Evolutionary conservation across 2,113 vertebrate species (phyloP).

Genomic region (Atherinomorus stipes): DNA sequence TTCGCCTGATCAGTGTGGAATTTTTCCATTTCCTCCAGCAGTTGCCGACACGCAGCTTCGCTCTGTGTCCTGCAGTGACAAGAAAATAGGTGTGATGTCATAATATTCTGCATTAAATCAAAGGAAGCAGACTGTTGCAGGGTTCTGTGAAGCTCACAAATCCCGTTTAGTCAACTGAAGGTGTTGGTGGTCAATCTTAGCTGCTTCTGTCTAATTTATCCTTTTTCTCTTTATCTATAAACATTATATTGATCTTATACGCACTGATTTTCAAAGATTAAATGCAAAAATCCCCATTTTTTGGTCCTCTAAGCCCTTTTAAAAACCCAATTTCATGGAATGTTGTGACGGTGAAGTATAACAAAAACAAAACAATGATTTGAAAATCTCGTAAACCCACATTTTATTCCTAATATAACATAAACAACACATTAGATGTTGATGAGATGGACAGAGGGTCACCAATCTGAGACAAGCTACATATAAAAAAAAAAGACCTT

Average conservation of each 20-base stretch:
- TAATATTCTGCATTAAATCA: slow-evolving; percentile 13
- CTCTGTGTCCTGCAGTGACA: slow-evolving; percentile 10
- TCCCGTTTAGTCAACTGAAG: background rate
- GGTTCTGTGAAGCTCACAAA: slow-evolving; percentile 8
- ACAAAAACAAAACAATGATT: too few relatives aligned
- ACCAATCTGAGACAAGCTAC: too few relatives aligned
- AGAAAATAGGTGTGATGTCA: slow-evolving; percentile 46
- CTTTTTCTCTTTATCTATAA: background rate
- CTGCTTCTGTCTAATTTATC: background rate
- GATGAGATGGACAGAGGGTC: too few relatives aligned
- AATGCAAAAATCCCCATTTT: too few relatives aligned
- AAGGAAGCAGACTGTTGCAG: background rate
- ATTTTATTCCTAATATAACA: too few relatives aligned
- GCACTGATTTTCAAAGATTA: too few relatives aligned
- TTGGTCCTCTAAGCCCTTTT: too few relatives aligned
- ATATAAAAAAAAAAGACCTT: too few relatives aligned
- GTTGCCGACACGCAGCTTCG: slow-evolving; percentile 13
- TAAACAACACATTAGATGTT: too few relatives aligned
- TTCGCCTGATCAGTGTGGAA: background rate
- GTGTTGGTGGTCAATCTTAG: slow-evolving; percentile 25
- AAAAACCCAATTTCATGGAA: too few relatives aligned
- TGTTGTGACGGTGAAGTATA: too few relatives aligned
- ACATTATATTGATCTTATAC: background rate
- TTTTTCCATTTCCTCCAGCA: background rate
- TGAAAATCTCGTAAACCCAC: too few relatives aligned